Evolutionary conservation across 2,113 vertebrate species (phyloP), one percentile per base, ranked within the genome.

Genomic region (Clarias batrachus): DNA sequence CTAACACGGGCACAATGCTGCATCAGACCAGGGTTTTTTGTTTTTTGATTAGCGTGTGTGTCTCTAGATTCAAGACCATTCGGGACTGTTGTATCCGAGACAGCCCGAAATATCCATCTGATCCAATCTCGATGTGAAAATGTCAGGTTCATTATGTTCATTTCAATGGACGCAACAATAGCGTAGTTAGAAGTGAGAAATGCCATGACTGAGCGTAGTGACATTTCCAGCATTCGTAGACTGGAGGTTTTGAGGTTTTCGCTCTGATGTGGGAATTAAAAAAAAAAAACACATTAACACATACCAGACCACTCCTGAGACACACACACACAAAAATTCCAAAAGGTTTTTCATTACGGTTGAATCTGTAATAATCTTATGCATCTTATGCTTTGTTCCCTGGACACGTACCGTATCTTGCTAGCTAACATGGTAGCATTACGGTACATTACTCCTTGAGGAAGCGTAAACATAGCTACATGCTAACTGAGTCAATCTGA

Each of bases 111-210:
- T 25, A 82, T 9, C 30, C 16, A 73, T 78, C 54, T 81, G 5
- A 76, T 62, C 81, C 57, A 9, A 84, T 89, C 57, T 73, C 37
- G 3, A 70, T 2, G 23, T 27, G 57, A 65, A 84, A 87, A 87
- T 87, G 85, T 82, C 77, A 84, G 16, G 48, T 62, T 84, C 82
- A 41, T 84, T 81, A 73, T 52, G 59, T 62, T 85, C 81, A 84
- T 86, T 89, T 54, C 66, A 81, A 81, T 25, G 8, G 81, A 77
- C 12, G 27, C 52, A 83, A 77, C 41, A 57, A 14, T 33, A 57
- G 23, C 11, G 14, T 8, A 48, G 59, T 60, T 41, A 25, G 68
- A 17, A 74, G 41, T 87, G 76, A 85, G 23, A 89, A 87, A 87
- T 89, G 30, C 60, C 82, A 82, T 77, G 84, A 62, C 80, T 82